Percentiles rank a stretch among this genome's conserved stretches.
Conservation (phyloP, 1,140 invertebrate species). For the Lethrus apterus region DNA sequence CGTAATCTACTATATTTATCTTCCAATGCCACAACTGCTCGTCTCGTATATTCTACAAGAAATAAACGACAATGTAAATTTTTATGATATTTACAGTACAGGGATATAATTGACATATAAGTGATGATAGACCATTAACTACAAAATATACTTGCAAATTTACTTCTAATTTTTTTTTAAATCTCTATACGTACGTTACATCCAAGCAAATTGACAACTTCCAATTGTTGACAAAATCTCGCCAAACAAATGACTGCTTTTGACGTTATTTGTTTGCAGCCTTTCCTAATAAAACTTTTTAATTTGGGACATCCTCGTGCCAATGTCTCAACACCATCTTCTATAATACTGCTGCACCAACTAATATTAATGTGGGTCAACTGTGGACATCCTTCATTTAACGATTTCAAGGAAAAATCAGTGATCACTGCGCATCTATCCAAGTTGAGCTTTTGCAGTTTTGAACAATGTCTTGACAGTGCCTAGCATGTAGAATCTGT, state of each 20-base stretch:
- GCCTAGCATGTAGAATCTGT: conserved; percentile 85
- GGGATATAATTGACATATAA: too few relatives aligned
- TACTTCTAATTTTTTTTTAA: background rate
- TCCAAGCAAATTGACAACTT: conserved; percentile 83
- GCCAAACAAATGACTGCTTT: conserved; percentile 79
- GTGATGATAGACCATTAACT: too few relatives aligned
- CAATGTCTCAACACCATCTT: conserved; percentile 84
- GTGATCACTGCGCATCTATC: conserved; percentile 83
- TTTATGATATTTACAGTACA: too few relatives aligned
- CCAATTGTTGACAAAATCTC: conserved; percentile 74
- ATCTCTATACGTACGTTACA: conserved; percentile 68
- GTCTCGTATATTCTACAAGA: conserved; percentile 69
- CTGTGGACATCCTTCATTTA: conserved; percentile 83
- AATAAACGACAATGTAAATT: too few relatives aligned
- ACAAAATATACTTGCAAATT: too few relatives aligned
- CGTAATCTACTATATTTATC: conserved; percentile 75
- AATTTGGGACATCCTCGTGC: conserved; percentile 81
- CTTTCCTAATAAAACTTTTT: conserved; percentile 87
- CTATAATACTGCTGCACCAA: conserved; percentile 91
- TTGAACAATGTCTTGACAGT: conserved; percentile 81
- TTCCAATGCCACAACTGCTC: conserved; percentile 71
- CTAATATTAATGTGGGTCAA: conserved; percentile 91
- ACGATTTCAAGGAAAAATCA: conserved; percentile 81
- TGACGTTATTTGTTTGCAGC: conserved; percentile 82
- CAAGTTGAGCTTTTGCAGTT: conserved; percentile 83